phyloP scores from a whole-genome alignment of 1,140 invertebrate species.

The Apocrypta bakeri region DNA sequence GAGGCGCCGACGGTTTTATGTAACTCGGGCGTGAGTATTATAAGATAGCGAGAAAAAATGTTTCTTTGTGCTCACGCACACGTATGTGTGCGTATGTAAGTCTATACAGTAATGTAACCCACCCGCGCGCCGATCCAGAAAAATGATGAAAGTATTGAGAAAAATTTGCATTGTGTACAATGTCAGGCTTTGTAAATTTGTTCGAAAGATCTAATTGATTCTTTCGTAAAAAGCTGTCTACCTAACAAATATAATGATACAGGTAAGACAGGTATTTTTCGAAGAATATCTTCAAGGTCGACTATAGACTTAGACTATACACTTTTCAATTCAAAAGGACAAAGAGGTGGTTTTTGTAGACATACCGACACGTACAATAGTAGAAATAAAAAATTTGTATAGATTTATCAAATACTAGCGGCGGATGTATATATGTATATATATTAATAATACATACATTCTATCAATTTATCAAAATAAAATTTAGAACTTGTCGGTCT shows the following conservation, averaged over 20 bases:
- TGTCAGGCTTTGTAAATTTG: background rate
- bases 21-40: background rate
- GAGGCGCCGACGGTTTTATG: background rate
- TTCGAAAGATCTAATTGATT: background rate
- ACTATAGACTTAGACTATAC: background rate
- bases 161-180: background rate
- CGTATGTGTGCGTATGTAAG: too few species aligned
- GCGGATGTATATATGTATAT: background rate
- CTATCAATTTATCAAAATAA: too few species aligned
- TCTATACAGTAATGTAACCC: background rate
- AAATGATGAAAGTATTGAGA: background rate
- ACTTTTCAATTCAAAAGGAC: background rate
- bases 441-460: too few species aligned
- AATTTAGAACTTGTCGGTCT: background rate
- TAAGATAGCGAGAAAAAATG: slow-evolving; percentile 2
- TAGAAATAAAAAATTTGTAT: background rate
- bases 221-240: background rate
- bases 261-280: background rate
- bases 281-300: background rate
- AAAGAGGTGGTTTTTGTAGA: background rate
- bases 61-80: background rate
- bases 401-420: background rate
- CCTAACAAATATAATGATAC: background rate
- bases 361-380: background rate
- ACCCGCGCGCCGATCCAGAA: background rate